Evolutionary conservation across 2,888 invertebrate species (phyloP).

Genomic region (Ophion obscuratus): DNA sequence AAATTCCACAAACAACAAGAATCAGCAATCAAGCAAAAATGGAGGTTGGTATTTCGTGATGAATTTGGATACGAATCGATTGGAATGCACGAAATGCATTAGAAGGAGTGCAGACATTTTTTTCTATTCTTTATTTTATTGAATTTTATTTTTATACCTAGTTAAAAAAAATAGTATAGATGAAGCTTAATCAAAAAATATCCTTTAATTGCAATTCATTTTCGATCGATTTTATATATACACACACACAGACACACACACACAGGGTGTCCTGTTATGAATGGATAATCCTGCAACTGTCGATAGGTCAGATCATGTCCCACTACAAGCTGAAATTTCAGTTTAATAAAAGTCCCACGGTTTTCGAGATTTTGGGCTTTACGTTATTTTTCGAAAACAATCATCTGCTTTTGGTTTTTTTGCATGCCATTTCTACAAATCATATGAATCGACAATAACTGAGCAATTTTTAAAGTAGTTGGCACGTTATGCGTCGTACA

Average conservation of each 20-base stretch:
- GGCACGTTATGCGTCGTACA: too few relatives aligned
- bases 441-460: too few relatives aligned
- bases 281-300: too few relatives aligned
- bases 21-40: slow-evolving; percentile 81
- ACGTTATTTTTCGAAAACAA: too few relatives aligned
- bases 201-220: neutral
- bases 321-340: too few relatives aligned
- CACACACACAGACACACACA: rapidly evolving
- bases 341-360: too few relatives aligned
- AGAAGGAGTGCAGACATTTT: neutral
- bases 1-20: slow-evolving; percentile 85
- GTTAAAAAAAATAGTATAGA: neutral
- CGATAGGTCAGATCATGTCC: too few relatives aligned
- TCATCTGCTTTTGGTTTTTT: too few relatives aligned
- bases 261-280: too few relatives aligned
- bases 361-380: too few relatives aligned
- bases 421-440: too few relatives aligned
- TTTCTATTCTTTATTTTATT: neutral
- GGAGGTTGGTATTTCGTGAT: slow-evolving; percentile 75
- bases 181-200: neutral
- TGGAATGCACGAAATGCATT: slow-evolving; percentile 6
- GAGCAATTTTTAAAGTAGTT: too few relatives aligned
- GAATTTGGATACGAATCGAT: neutral
- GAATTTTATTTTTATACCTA: neutral
- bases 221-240: neutral